phyloP scores from a whole-genome alignment of 2,888 invertebrate species.

The Xestoiulus laeticollis region DNA sequence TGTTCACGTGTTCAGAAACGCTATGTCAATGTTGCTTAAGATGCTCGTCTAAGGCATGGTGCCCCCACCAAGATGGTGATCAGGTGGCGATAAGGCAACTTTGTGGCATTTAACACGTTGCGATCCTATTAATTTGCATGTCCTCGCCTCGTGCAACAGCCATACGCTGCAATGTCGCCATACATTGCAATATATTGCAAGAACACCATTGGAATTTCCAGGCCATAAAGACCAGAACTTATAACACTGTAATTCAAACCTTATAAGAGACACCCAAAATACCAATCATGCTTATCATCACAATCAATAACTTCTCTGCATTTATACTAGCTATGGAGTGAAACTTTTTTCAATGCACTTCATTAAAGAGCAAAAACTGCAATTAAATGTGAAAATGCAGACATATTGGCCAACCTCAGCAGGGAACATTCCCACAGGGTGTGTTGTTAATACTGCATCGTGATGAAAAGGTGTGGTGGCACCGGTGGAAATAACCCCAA shows the following conservation, averaged over 20 bases:
- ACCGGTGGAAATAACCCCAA: not conserved
- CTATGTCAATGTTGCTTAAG: no score
- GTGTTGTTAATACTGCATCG: conserved; percentile 16
- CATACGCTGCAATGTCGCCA: no score
- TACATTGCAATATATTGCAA: no score
- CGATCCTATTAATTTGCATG: no score
- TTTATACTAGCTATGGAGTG: not conserved
- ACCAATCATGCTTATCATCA: not conserved
- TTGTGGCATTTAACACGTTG: no score
- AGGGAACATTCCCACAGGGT: conserved; percentile 24
- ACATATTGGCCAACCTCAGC: not conserved
- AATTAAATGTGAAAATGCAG: conserved; percentile 18
- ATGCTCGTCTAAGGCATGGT: no score
- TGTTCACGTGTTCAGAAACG: not conserved
- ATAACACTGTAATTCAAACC: not conserved
- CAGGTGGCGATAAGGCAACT: no score
- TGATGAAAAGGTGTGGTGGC: conserved; percentile 8
- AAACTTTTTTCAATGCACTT: not conserved
- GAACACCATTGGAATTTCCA: no score
- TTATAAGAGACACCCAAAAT: not conserved
- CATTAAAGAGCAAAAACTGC: not conserved
- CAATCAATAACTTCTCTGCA: not conserved
- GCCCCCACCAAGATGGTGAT: no score
- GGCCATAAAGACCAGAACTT: no score
- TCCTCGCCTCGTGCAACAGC: no score